Base-by-base conservation (phyloP, 64 coral and sea anemone species). In the Dendronephthya gigantea region DNA sequence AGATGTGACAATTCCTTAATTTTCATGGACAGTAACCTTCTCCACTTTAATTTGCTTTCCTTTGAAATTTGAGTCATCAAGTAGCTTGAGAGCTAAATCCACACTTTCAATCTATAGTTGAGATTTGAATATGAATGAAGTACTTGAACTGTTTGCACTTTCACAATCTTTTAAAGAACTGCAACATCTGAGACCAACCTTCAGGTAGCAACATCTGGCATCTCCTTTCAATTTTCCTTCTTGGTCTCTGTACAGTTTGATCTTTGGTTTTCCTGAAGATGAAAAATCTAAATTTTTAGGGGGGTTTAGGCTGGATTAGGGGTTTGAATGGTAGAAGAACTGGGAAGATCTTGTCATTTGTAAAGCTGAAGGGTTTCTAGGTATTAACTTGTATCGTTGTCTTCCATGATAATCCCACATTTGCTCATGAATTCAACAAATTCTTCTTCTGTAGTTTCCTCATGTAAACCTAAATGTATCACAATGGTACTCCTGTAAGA, bases 331-430 rank as follows among this genome's bases (percentile, higher is more conserved):
- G n/a, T n/a, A n/a, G n/a, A n/a, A n/a, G n/a, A n/a, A n/a, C n/a
- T n/a, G n/a, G n/a, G n/a, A n/a, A n/a, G 27, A 56, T 59, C 6
- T 58, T 34, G 48, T 12, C 16, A 85, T 19, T 50, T n/a, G 47
- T 47, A 31, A 85, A 27, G 5, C 7, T 34, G 40, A 27, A 45
- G 13, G 9, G 59, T 1, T 69, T 66, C 15, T 48, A 4, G 17
- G 83, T 19, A 29, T 89, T 49, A 87, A 83, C 88, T 90, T 85
- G 94, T 92, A 10, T 92, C 94, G 58, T 58, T 45, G 23, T 97
- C 94, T 49, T 97, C 91, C 94, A 97, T 97, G 9, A 98, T 98
- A 39, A 98, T 98, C 9, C 95, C 95, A 85, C 86, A 98, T 32
- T 98, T 98, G 84, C 89, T 91, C 92, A 98, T 93, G 56, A 98